Conservation (phyloP, 1,140 invertebrate species). For the Ditylenchus dipsaci region DNA sequence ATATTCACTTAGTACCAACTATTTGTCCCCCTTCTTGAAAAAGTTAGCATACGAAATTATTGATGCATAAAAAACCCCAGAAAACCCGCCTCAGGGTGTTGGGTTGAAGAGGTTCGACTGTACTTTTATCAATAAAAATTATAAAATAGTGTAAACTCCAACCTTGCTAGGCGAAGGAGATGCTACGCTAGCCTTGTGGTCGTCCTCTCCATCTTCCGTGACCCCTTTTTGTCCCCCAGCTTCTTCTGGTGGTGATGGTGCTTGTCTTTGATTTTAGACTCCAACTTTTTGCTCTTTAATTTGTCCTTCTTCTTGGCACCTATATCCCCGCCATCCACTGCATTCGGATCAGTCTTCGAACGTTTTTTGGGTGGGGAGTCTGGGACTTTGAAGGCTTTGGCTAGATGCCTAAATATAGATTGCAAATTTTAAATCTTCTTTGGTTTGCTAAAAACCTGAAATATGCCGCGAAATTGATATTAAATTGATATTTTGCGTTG, state of each 20-base stretch:
- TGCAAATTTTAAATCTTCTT: too few species aligned
- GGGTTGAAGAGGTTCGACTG: too few species aligned
- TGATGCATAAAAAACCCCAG: too few species aligned
- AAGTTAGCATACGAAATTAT: too few species aligned
- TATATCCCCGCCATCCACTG: neutral
- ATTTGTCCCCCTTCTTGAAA: too few species aligned
- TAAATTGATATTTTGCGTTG: too few species aligned
- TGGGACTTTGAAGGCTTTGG: conserved; percentile 2
- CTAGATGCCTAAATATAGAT: neutral
- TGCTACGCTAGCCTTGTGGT: neutral
- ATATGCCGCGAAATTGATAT: too few species aligned
- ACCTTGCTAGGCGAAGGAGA: conserved; percentile 1
- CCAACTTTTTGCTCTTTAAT: conserved; percentile 25
- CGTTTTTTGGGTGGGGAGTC: conserved; percentile 11
- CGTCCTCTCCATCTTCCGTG: conserved; percentile 14
- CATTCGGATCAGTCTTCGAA: neutral
- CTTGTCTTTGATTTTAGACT: conserved; percentile 3
- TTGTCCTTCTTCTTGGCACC: conserved; percentile 12
- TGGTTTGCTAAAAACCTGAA: too few species aligned
- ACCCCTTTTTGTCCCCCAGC: neutral
- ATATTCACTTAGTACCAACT: too few species aligned
- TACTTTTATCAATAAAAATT: too few species aligned
- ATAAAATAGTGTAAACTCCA: too few species aligned
- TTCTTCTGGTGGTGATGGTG: neutral
- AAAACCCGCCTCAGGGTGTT: too few species aligned